These are phyloP conservation scores for Diaprepes abbreviatus DNA, from an alignment of 2,888 invertebrate species.

Conservation along the genomic window DNA sequence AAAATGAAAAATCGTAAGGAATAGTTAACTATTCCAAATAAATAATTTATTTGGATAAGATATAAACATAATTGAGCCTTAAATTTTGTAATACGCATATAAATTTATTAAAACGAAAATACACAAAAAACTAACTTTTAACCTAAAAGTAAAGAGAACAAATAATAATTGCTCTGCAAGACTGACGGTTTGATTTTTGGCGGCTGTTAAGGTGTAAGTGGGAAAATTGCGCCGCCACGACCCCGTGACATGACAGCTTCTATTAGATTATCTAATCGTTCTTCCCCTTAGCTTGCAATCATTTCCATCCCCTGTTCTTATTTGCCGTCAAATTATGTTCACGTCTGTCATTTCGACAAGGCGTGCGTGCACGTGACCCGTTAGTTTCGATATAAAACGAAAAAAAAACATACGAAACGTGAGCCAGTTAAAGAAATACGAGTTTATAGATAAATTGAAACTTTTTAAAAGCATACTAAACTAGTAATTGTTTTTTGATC, in stretches of 20 bases:
- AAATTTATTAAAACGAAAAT: too few species aligned
- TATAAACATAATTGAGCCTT: too few species aligned
- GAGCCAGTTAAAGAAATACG: conserved; percentile 14
- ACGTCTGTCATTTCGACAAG: conserved; percentile 66
- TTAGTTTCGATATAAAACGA: conserved; percentile 18
- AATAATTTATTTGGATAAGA: too few species aligned
- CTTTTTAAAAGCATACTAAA: too few species aligned
- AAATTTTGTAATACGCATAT: too few species aligned
- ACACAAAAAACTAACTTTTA: too few species aligned
- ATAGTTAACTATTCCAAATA: too few species aligned
- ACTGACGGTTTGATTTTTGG: conserved; percentile 23
- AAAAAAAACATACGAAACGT: conserved; percentile 32
- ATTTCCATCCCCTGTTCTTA: conserved; percentile 66
- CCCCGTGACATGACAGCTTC: conserved; percentile 50
- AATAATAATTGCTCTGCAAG: conserved; percentile 10
- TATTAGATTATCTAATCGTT: conserved; percentile 68
- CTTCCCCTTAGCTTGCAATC: conserved; percentile 62
- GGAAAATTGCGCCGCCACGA: conserved; percentile 21
- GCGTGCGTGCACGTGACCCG: conserved; percentile 65
- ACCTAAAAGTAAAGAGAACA: conserved; percentile 4
- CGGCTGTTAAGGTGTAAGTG: conserved; percentile 21
- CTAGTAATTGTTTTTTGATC: too few species aligned
- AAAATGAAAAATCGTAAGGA: too few species aligned
- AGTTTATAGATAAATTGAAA: conserved; percentile 11
- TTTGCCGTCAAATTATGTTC: conserved; percentile 69